phyloP scores from a whole-genome alignment of 1,140 invertebrate genomes.

The Hylaeus volcanicus region DNA sequence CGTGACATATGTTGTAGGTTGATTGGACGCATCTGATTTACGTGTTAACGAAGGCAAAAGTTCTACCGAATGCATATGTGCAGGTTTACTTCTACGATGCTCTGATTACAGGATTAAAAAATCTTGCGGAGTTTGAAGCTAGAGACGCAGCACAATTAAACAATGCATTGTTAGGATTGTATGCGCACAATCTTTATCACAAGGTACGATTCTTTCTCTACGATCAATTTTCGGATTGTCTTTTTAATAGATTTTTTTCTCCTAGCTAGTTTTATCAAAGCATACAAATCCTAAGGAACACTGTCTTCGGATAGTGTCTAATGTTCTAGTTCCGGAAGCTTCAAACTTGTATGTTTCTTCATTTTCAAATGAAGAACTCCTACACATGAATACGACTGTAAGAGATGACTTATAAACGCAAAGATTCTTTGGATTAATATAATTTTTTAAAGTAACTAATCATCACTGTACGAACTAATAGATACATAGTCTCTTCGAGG shows the following conservation, averaged over 20 bases:
- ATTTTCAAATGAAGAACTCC: slow-evolving; percentile 58
- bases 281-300: slow-evolving; percentile 51
- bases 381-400: slow-evolving; percentile 58
- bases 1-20: slow-evolving; percentile 42
- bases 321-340: slow-evolving; percentile 61
- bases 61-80: not conserved
- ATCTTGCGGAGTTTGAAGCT: slow-evolving; percentile 28
- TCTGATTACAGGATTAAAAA: slow-evolving; percentile 43
- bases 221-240: not conserved
- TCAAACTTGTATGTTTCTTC: slow-evolving; percentile 68
- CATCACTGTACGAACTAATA: slow-evolving; percentile 25
- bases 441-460: slow-evolving; percentile 10
- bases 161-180: slow-evolving; percentile 66
- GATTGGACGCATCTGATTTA: slow-evolving; percentile 59
- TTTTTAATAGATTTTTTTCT: not conserved
- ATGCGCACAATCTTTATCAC: slow-evolving; percentile 63
- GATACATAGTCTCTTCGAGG: slow-evolving; percentile 52
- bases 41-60: slow-evolving; percentile 20
- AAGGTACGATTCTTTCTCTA: slow-evolving; percentile 46
- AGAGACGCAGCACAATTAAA: slow-evolving; percentile 34
- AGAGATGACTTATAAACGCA: slow-evolving; percentile 7
- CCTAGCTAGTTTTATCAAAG: slow-evolving; percentile 55
- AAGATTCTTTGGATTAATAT: not conserved
- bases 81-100: slow-evolving; percentile 62
- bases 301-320: slow-evolving; percentile 59